Base-by-base conservation (phyloP, 1,140 invertebrate species). In the Pseudomyrmex gracilis region DNA sequence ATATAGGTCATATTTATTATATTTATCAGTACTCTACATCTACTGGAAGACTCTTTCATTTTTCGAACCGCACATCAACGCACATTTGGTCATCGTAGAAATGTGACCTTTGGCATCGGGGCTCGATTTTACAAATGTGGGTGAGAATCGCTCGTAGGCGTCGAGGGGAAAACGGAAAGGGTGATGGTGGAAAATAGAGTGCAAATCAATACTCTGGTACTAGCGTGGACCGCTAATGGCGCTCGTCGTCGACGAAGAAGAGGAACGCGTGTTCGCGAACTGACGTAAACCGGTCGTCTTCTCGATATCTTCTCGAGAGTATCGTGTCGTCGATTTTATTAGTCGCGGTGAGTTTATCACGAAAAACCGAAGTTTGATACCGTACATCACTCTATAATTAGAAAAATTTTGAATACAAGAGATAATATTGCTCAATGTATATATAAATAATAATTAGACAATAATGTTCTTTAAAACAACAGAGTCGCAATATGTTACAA, bases 151-250 rank as follows among this genome's bases (percentile, higher is more conserved):
- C 5, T 64, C 7, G 51, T 77, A 55, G 51, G 51, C 24, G 63
- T 77, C 45, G 77, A 34, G 12, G 34, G 68, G 49, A 63, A 57
- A 63, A 55, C 17, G 47, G 0, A 34, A 34, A 49, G 55, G 34
- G 45, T n/a, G 55, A 17, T n/a, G 47, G 66, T 24, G 43, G 47
- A 57, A 61, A 70, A 71, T 43, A 61, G 51, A 24, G 55, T 58
- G 34, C 34, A 24, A 82, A 82, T 82, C 78, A 82, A 82, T 82
- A 82, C 78, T 82, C 17, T 82, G 70, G 57, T 82, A 61, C 70
- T 73, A 9, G 34, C 49, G n/a, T 49, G 17, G 17, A 64, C 58
- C 78, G 17, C 55, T 47, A 63, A 82, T 2, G 70, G 78, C 78
- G 78, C 76, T 78, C 76, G 43, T 78, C 24, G 57, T 55, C n/a